Evolutionary conservation across 2,797 vertebrate species (phyloP).

Genomic region (Melanotaenia parkinsoni): DNA sequence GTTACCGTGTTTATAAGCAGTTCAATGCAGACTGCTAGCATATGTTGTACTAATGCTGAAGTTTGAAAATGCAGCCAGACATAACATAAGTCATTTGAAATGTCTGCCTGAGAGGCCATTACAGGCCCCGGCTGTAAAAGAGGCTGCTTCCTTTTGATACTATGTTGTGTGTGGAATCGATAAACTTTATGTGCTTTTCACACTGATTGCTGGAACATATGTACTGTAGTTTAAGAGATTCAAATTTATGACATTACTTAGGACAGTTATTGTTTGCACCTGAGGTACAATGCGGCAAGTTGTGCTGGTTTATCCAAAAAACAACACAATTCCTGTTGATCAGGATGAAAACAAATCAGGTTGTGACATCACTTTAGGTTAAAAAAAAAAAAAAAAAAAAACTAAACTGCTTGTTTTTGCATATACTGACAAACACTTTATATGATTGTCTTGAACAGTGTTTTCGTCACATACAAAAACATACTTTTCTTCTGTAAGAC

Average conservation of each 20-base stretch:
- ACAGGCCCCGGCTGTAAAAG: conserved; percentile 29
- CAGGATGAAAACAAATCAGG: too few relatives aligned
- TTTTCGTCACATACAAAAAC: too few relatives aligned
- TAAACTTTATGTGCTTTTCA: conserved; percentile 42
- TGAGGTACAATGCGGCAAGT: background rate
- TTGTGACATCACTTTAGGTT: too few relatives aligned
- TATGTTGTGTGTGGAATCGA: conserved; percentile 41
- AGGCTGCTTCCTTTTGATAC: conserved; percentile 15
- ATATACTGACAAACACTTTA: too few relatives aligned
- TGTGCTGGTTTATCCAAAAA: too few relatives aligned
- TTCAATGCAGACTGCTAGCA: conserved; percentile 3
- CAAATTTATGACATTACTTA: conserved; percentile 31
- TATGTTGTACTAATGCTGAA: conserved; percentile 33
- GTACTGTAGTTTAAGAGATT: conserved; percentile 33
- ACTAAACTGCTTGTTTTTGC: too few relatives aligned
- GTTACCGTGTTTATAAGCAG: background rate
- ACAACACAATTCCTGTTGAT: too few relatives aligned
- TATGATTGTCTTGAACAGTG: too few relatives aligned
- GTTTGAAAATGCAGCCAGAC: conserved; percentile 26
- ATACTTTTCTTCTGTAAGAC: background rate
- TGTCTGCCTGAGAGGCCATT: conserved; percentile 16
- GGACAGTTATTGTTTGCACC: conserved; percentile 21
- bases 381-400: too few relatives aligned
- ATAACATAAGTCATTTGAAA: conserved; percentile 34
- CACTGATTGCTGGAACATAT: conserved; percentile 52